Evolutionary conservation across 2,888 invertebrate species (phyloP), one percentile per base, ranked within the genome.

Genomic region (Noctuana brunneofusca): DNA sequence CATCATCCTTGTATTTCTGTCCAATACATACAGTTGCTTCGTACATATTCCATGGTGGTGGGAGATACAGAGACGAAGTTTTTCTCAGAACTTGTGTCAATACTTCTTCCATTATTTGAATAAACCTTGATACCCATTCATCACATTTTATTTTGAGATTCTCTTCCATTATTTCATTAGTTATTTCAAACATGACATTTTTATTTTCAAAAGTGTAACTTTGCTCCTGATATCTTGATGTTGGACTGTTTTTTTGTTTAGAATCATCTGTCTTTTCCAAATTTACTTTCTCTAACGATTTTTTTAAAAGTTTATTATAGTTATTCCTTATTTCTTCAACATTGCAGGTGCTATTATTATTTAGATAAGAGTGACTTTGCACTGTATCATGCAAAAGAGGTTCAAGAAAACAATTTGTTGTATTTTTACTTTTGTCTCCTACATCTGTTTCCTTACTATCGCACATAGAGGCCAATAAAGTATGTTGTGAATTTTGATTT

Each of bases 71-170:
- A 1, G 66, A 48, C 0, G 80, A 72, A 20, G 81, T 75, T 64
- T 74, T 76, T 16, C 77, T 75, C 60, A 89, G 70, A 35, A 87
- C 72, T 64, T 83, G 80, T 32, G 78, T 76, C 27, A 90, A 67
- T 8, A 76, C 83, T 63, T 89, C 87, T 70, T 89, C 89, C 87
- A 91, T 89, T 74, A 87, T 85, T 72, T 89, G 87, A 14, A 80
- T 71, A 66, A 86, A 89, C 62, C 86, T 79, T 30, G 84, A 83
- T 6, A 88, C 71, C 86, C 86, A 90, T 69, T 89, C 88, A 38
- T 89, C 87, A 38, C 74, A 71, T 66, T 82, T 79, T 43, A 68
- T 72, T 69, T 52, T 75, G 35, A 90, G 76, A 69, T 73, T 71
- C 4, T 86, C 78, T 52, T 81, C 78, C 84, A 87, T 86, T 20